Evolutionary conservation across 2,113 vertebrate genomes (phyloP), one percentile per base, ranked within the genome.

Genomic region (Cebidichthys violaceus): DNA sequence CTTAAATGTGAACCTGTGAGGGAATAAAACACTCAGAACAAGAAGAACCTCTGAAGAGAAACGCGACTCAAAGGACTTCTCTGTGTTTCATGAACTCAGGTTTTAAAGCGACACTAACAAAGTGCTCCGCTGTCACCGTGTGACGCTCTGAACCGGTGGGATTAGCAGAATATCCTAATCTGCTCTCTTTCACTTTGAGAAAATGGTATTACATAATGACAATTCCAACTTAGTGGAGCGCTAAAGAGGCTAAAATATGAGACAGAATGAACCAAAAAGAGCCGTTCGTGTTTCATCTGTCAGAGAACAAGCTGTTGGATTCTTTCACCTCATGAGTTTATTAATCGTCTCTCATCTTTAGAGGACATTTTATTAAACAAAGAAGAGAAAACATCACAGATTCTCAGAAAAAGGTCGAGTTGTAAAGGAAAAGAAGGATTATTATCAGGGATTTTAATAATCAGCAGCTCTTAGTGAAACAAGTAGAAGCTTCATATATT

Each of bases 141-240:
- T 27, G 71, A 67, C 4, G 47, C n/a, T 43, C 52, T 17, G 74
- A 52, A 55, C 65, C 9, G 3, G 7, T 39, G 47, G 89, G 92
- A 94, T 94, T 92, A 94, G 54, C 65, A 80, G 77, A 68, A 86
- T 50, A 92, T 87, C 70, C 87, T 86, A 82, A 92, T 93, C 88
- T 92, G 89, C 70, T 90, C 83, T 65, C 66, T 84, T 75, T 68
- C 74, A 86, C 72, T 93, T 86, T 91, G 88, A 86, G 73, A 89
- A 89, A 93, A 91, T 92, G 91, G 83, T 45, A 65, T 93, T 94
- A 91, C 73, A 78, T 93, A 93, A 94, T 2, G 20, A 27, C 76
- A 45, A n/a, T 74, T 33, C n/a, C 65, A 83, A 66, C 52, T 77
- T 27, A 74, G 64, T 15, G 64, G 20, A 29, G 70, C 0, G 18